These are phyloP conservation scores for Fragum whitleyi DNA, from an alignment of 2,888 invertebrate species.

Conservation along the genomic window DNA sequence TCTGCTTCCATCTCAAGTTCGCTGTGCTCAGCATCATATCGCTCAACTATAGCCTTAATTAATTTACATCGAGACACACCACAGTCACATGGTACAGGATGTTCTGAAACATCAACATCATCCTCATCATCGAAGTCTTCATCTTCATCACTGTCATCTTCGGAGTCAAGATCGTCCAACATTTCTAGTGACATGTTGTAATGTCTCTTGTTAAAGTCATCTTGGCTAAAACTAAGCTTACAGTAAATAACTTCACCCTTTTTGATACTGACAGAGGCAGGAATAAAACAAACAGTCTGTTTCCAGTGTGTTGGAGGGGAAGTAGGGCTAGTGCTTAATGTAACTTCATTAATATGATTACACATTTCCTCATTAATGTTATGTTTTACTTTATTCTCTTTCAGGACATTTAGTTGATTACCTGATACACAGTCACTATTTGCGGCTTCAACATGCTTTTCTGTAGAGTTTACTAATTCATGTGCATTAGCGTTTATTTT, in stretches of 20 bases:
- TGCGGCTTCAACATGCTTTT: neutral
- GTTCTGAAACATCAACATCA: constrained; percentile 67
- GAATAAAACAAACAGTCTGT: constrained; percentile 95
- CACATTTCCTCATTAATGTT: constrained; percentile 9
- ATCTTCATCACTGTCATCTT: constrained; percentile 51
- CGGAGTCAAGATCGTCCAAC: constrained; percentile 59
- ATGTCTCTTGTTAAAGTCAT: constrained; percentile 71
- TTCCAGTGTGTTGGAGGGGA: constrained; percentile 95
- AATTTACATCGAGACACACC: constrained; percentile 74
- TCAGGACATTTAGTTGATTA: neutral
- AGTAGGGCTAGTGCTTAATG: constrained; percentile 92
- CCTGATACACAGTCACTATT: neutral
- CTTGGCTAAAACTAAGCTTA: constrained; percentile 73
- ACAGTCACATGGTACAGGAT: constrained; percentile 80
- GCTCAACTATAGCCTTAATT: constrained; percentile 77
- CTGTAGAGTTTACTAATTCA: neutral
- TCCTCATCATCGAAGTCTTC: constrained; percentile 61
- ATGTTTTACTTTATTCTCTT: no score
- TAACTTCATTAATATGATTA: constrained; percentile 85
- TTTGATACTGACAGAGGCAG: constrained; percentile 90
- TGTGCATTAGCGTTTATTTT: neutral
- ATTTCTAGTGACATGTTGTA: constrained; percentile 79
- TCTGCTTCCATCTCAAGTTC: constrained; percentile 77
- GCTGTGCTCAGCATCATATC: constrained; percentile 76
- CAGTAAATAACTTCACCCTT: constrained; percentile 87